Percentiles rank a stretch among this genome's conserved stretches.
Conservation (phyloP, 2,113 vertebrate genomes). For the Osmerus eperlanus region DNA sequence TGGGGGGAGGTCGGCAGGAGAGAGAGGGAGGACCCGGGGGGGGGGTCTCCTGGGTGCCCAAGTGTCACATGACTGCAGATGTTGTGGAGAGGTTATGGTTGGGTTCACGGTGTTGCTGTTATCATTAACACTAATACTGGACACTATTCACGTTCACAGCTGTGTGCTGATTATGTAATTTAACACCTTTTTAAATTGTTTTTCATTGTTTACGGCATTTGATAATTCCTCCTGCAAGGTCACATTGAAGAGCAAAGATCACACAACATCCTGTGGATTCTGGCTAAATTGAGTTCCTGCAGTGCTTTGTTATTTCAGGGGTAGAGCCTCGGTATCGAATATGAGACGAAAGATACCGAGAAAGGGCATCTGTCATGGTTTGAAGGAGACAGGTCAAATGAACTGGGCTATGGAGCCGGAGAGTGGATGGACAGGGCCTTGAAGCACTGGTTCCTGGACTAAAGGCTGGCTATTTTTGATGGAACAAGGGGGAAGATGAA, state of each 20-base stretch:
- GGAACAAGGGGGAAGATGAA: constrained; percentile 35
- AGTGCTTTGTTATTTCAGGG: neutral
- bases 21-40: no score
- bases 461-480: constrained; percentile 34
- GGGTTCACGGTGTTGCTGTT: no score
- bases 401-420: constrained; percentile 17
- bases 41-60: neutral
- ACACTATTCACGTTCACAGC: no score
- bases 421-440: constrained; percentile 27
- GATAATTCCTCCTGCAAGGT: neutral
- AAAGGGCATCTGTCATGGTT: constrained; percentile 7
- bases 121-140: no score
- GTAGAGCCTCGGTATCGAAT: neutral
- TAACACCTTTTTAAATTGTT: neutral
- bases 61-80: neutral
- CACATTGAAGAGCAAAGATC: neutral
- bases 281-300: neutral
- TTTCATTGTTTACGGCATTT: neutral
- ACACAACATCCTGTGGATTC: neutral
- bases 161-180: no score
- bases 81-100: no score
- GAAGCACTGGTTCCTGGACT: constrained; percentile 23
- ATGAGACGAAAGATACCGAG: neutral
- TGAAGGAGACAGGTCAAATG: constrained; percentile 13
- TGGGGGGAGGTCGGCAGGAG: neutral